Evolutionary conservation across 2,888 invertebrate species (phyloP).

Genomic region (Acanthosepion esculentum): DNA sequence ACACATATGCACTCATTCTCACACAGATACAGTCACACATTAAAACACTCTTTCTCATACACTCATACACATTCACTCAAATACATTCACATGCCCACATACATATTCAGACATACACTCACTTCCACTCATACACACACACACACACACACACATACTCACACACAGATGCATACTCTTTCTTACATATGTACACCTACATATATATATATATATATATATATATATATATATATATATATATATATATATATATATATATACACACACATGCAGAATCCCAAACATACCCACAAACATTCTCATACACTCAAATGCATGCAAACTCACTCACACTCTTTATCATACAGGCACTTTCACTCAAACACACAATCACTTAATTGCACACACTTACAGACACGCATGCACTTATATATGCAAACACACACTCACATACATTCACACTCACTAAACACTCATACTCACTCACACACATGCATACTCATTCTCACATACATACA

Average conservation of each 20-base stretch:
- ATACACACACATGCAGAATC: background rate
- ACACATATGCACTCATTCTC: too few species aligned
- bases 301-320: too few species aligned
- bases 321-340: too few species aligned
- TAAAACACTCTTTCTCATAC: too few species aligned
- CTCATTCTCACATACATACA: too few species aligned
- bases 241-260: background rate
- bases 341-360: too few species aligned
- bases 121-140: background rate
- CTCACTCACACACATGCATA: background rate
- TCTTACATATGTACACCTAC: background rate
- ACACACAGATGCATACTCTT: background rate
- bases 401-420: background rate
- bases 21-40: too few species aligned
- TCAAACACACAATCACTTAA: background rate
- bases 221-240: background rate
- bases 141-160: background rate
- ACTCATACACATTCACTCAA: too few species aligned
- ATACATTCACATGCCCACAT: too few species aligned
- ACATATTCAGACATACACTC: background rate
- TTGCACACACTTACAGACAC: background rate
- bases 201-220: background rate
- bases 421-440: background rate
- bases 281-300: too few species aligned
- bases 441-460: too few species aligned